These are phyloP conservation scores for Calliphora vicina DNA, from an alignment of 1,140 invertebrate genomes.

Conservation along the genomic window DNA sequence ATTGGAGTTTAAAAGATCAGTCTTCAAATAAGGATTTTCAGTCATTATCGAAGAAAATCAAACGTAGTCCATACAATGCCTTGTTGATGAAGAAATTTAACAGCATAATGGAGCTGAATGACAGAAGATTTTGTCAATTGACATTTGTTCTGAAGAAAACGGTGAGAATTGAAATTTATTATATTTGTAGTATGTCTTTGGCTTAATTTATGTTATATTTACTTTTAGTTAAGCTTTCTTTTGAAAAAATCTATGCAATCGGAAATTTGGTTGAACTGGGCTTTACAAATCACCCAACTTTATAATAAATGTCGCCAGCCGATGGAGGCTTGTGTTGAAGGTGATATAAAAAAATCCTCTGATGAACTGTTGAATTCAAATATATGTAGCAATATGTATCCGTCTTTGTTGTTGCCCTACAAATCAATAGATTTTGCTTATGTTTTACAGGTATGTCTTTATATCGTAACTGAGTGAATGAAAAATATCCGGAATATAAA, in stretches of 20 bases:
- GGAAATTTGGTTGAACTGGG: slow-evolving; percentile 58
- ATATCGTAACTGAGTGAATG: no score
- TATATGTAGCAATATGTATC: slow-evolving; percentile 68
- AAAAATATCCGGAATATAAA: no score
- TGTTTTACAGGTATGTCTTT: slow-evolving; percentile 65
- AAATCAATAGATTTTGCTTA: slow-evolving; percentile 67
- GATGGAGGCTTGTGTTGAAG: slow-evolving; percentile 21
- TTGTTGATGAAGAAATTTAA: slow-evolving; percentile 57
- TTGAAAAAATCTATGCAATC: slow-evolving; percentile 56
- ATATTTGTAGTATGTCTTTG: neutral
- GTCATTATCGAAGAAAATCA: slow-evolving; percentile 58
- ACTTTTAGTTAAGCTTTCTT: slow-evolving; percentile 45
- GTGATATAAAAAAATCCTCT: neutral
- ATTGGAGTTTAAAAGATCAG: slow-evolving; percentile 58
- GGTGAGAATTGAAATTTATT: slow-evolving; percentile 42
- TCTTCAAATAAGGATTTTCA: slow-evolving; percentile 55
- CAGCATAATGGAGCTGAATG: slow-evolving; percentile 54
- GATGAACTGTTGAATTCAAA: slow-evolving; percentile 55
- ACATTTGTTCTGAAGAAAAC: slow-evolving; percentile 59
- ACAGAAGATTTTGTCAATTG: slow-evolving; percentile 57
- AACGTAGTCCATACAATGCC: slow-evolving; percentile 60
- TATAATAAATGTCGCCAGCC: slow-evolving; percentile 55
- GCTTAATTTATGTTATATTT: neutral
- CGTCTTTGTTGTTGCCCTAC: slow-evolving; percentile 66
- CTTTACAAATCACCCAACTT: slow-evolving; percentile 54